Evolutionary conservation across 1,140 invertebrate genomes (phyloP), one percentile per base, ranked within the genome.

Genomic region (Chrysoperla carnea): DNA sequence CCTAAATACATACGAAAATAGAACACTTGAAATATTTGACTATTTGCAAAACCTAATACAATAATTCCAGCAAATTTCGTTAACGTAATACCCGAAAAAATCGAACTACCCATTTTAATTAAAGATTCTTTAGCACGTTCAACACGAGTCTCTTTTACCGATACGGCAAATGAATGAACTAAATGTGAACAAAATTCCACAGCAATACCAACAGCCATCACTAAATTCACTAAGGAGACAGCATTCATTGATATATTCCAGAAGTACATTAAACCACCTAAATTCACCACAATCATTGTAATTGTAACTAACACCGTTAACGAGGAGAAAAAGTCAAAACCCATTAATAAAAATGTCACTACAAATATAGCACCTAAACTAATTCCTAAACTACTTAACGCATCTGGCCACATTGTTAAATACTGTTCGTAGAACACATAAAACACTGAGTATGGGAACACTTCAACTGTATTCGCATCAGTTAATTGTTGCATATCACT

Each of bases 401-500:
- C 88, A 51, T 97, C 89, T 0, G 77, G 65, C 80, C 91, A 93
- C 74, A 98, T 94, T 5, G 89, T 95, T 44, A 97, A 65, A 63
- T 99, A 99, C 66, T 99, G 95, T 61, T 99, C 96, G 57, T 99
- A 99, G 64, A 95, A 99, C 8, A 99, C 93, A 58, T 99, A 98
- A 63, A 97, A 97, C 15, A 97, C 76, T 48, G 91, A 94, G 67
- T 97, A 97, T 0, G 93, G 89, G 61, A 96, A 97, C n/a, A 97
- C 89, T 63, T 83, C 76, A 29, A 84, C 70, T 6, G 70, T 66
- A 3, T 62, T 46, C 17, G 64, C 70, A 37, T 83, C 70, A 7
- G 70, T 63, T 4, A 62, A 46, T 23, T 63, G 68, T 43, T 58
- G 53, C 9, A 55, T 50, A 6, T 58, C 49, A 42, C 59, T 57